These are phyloP conservation scores for Eurytoma californica DNA, from an alignment of 2,888 invertebrate species.

Conservation along the genomic window DNA sequence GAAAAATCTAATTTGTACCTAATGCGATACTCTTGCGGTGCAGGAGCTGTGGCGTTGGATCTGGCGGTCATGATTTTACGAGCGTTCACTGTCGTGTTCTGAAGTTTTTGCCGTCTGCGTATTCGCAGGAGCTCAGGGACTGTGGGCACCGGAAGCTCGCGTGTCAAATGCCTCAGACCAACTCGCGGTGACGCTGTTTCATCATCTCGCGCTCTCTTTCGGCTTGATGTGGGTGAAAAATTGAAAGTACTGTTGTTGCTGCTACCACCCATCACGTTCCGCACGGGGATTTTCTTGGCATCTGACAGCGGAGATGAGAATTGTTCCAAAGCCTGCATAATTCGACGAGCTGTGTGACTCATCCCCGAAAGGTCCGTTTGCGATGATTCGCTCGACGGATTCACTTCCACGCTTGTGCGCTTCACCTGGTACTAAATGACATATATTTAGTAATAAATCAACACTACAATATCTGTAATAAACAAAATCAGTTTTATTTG, in stretches of 20 bases:
- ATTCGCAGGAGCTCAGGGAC: conserved; percentile 80
- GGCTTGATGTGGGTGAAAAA: conserved; percentile 51
- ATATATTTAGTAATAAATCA: not conserved
- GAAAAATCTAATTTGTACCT: conserved; percentile 59
- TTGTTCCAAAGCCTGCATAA: conserved; percentile 87
- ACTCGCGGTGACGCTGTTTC: conserved; percentile 61
- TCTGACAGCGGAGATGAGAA: conserved; percentile 88
- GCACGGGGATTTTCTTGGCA: conserved; percentile 85
- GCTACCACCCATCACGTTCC: conserved; percentile 65
- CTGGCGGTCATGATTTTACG: conserved; percentile 78
- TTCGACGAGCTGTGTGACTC: conserved; percentile 86
- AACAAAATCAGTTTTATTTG: not conserved
- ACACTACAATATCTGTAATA: not conserved
- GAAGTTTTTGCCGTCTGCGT: conserved; percentile 79
- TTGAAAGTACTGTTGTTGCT: conserved; percentile 62
- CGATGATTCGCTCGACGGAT: conserved; percentile 72
- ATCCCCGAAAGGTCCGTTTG: conserved; percentile 75
- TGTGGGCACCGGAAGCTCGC: conserved; percentile 79
- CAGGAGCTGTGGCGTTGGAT: conserved; percentile 61
- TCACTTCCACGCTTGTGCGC: conserved; percentile 75
- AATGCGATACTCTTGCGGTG: conserved; percentile 67
- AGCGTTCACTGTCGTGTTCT: conserved; percentile 80
- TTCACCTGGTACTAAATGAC: conserved; percentile 62
- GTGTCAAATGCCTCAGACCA: conserved; percentile 71
- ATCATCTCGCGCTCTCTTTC: conserved; percentile 64